phyloP scores from a whole-genome alignment of 2,113 vertebrate genomes.

The Sinocyclocheilus grahami region DNA sequence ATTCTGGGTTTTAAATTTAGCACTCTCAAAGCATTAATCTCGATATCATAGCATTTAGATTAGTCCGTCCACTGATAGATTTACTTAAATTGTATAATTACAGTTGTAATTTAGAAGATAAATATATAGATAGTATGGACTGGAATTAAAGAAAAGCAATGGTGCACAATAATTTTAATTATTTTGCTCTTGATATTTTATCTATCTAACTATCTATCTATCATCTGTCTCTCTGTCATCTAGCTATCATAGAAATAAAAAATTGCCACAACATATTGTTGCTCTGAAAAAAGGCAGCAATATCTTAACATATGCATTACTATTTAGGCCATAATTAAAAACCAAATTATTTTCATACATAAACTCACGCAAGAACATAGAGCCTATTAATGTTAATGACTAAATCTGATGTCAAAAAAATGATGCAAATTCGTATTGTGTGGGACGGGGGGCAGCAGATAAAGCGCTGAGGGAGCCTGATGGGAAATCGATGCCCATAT shows the following conservation, averaged over 20 bases:
- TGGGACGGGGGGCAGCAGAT: constrained; percentile 71
- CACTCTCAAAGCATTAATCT: background rate
- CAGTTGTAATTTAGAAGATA: background rate
- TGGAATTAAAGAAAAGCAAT: background rate
- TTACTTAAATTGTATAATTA: background rate
- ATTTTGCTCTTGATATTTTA: background rate
- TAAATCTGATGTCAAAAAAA: constrained; percentile 68
- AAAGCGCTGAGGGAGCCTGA: constrained; percentile 62
- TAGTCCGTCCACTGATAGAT: background rate
- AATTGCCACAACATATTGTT: background rate
- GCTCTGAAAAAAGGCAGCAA: background rate
- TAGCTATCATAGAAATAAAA: background rate
- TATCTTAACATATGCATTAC: constrained; percentile 22
- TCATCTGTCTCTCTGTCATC: background rate
- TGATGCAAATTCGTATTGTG: constrained; percentile 73
- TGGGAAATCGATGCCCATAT: constrained; percentile 58
- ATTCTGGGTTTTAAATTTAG: background rate
- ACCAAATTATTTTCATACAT: constrained; percentile 22
- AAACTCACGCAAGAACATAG: constrained; percentile 7
- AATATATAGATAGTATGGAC: background rate
- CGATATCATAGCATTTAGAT: background rate
- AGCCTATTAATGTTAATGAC: constrained; percentile 73
- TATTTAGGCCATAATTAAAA: constrained; percentile 3
- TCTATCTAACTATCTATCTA: background rate
- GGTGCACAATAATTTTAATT: background rate